Conservation (phyloP, 2,797 vertebrate species). For the Tarsius wallacei region DNA sequence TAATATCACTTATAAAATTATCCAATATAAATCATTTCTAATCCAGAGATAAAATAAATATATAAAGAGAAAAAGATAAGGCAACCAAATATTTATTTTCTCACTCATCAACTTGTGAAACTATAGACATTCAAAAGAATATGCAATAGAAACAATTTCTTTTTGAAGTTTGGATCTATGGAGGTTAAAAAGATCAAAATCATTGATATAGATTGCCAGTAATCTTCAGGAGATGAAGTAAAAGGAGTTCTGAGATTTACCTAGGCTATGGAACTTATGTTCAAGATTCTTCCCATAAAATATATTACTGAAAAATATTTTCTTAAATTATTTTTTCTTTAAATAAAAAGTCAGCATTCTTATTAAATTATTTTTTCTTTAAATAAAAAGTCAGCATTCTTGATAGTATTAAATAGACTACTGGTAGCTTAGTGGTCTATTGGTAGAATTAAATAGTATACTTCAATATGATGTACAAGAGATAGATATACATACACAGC, state of each 20-base stretch:
- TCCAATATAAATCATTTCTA: background rate
- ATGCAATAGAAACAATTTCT: background rate
- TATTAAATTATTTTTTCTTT: background rate
- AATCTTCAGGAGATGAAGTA: background rate
- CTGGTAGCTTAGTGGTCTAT: background rate
- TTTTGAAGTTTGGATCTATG: background rate
- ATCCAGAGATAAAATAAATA: background rate
- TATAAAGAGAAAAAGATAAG: background rate
- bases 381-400: background rate
- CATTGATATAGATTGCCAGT: background rate
- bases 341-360: background rate
- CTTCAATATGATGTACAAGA: background rate
- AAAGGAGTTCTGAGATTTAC: background rate
- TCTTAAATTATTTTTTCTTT: background rate
- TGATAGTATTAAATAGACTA: background rate
- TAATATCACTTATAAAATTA: background rate
- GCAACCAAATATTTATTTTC: slow-evolving; percentile 12
- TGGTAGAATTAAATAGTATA: background rate
- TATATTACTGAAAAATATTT: background rate
- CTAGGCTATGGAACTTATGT: background rate
- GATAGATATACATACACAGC: background rate
- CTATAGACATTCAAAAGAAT: slow-evolving; percentile 1
- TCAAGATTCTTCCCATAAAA: slow-evolving; percentile 4
- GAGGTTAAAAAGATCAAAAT: slow-evolving; percentile 21
- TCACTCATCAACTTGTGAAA: slow-evolving; percentile 7